Conservation (phyloP, 2,797 vertebrate genomes). For the Xenopus petersii region DNA sequence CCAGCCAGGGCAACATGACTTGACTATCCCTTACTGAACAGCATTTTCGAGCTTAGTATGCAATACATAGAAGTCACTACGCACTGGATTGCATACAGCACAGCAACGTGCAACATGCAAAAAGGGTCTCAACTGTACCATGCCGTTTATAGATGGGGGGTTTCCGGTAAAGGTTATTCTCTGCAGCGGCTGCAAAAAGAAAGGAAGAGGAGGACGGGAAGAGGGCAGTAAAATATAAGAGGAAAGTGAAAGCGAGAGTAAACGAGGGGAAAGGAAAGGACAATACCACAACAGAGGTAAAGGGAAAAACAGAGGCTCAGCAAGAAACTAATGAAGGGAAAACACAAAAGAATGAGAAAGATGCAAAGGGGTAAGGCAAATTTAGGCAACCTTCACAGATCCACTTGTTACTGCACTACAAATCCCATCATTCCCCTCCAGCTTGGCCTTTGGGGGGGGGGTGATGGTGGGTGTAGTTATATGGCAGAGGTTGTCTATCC, state of each 20-base stretch:
- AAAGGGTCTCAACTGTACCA: slow-evolving; percentile 71
- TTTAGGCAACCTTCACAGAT: not conserved
- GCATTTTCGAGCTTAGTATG: not conserved
- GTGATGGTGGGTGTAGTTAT: no score
- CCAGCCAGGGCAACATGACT: no score
- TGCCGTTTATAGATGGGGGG: slow-evolving; percentile 97
- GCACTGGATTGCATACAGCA: slow-evolving; percentile 9
- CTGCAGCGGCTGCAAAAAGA: slow-evolving; percentile 82
- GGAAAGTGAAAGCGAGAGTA: slow-evolving; percentile 49
- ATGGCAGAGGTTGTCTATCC: not conserved
- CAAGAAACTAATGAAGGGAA: slow-evolving; percentile 40
- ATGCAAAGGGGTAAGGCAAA: not conserved
- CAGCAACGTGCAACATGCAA: slow-evolving; percentile 24
- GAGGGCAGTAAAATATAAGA: slow-evolving; percentile 36
- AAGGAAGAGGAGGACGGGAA: slow-evolving; percentile 41
- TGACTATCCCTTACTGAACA: no score
- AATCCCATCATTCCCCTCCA: no score
- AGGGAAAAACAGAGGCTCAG: slow-evolving; percentile 48
- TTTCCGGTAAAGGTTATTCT: slow-evolving; percentile 97
- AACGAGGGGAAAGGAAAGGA: not conserved
- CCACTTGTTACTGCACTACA: not conserved
- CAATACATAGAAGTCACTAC: slow-evolving; percentile 8
- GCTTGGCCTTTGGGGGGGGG: no score
- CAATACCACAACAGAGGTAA: slow-evolving; percentile 35
- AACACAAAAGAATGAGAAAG: slow-evolving; percentile 21